Base-by-base conservation (phyloP, 2,888 invertebrate genomes). In the Agrotis clavis region DNA sequence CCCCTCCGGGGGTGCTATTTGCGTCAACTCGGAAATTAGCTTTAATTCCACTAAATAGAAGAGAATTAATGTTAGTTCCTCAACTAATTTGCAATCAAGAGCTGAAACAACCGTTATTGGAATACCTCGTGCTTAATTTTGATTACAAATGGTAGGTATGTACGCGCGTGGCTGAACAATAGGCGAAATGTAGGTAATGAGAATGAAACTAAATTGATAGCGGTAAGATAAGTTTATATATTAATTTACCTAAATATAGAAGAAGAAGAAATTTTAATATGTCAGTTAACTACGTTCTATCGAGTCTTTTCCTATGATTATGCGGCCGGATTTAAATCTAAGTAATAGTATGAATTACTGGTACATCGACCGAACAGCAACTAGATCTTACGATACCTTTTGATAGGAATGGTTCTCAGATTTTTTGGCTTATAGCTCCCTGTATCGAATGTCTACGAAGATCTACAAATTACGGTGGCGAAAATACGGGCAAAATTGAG, bases 51-150 rank as follows among this genome's bases (percentile, higher is more conserved):
- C 80, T 86, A 86, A 89, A 85, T 81, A 87, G 84, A 84, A 82
- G 77, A 79, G 79, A 85, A 86, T 85, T 84, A 72, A 89, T 87
- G 83, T 76, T 77, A 87, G 86, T 87, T 88, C 77, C 74, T 54
- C 73, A 89, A 89, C 85, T 86, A 88, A 90, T 90, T 88, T 87
- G 83, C 85, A 88, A 89, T 89, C 84, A 81, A 85, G 71, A 78
- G 54, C 65, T 75, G 67, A 76, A 78, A 82, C 80, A 79, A 75
- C 74, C 66, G 72, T 81, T 87, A 89, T 87, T 79, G 74, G 82
- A 71, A 82, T 73, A 81, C 67, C 74, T 82, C 78, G 76, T 82
- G 83, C 77, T 71, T 77, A 77, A 86, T 84, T 85, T 74, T 79
- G 77, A 82, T 88, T 77, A 79, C 80, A 77, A 81, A 71, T 51